Evolutionary conservation across 2,797 vertebrate genomes (phyloP).

Genomic region (Orestias chungarensis): DNA sequence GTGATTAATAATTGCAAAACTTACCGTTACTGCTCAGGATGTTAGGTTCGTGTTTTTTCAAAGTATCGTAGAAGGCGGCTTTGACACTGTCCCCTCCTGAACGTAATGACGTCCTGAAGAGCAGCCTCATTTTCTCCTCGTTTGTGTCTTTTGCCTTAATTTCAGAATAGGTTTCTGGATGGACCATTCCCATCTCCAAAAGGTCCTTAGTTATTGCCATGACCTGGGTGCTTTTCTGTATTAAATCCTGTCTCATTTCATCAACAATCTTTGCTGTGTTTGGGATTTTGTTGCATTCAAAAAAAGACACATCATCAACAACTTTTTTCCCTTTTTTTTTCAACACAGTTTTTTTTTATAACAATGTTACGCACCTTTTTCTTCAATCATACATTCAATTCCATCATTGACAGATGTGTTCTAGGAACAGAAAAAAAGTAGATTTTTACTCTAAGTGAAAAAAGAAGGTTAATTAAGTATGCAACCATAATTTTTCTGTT

Average conservation of each 20-base stretch:
- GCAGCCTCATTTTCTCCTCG: slow-evolving; percentile 12
- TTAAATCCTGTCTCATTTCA: neutral
- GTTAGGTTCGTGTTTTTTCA: neutral
- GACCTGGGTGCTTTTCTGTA: neutral
- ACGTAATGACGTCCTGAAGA: neutral
- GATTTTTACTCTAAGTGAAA: neutral
- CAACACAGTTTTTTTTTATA: neutral
- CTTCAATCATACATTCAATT: slow-evolving; percentile 17
- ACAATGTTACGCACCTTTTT: slow-evolving; percentile 56
- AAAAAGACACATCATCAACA: neutral
- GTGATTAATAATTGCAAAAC: neutral
- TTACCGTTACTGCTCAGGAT: slow-evolving; percentile 42
- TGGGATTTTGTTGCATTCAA: neutral
- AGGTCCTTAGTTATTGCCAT: slow-evolving; percentile 47
- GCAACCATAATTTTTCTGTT: neutral
- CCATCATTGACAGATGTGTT: slow-evolving; percentile 8
- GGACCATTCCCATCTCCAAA: slow-evolving; percentile 39
- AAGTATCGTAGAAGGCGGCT: slow-evolving; percentile 63
- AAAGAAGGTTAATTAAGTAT: neutral
- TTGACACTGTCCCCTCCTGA: slow-evolving; percentile 29
- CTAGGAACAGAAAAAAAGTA: neutral
- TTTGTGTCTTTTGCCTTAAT: rapidly evolving
- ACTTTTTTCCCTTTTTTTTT: neutral
- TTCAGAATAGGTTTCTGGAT: neutral
- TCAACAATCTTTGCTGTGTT: slow-evolving; percentile 54